phyloP scores from a whole-genome alignment of 2,113 vertebrate genomes.

The Pluvialis apricaria region DNA sequence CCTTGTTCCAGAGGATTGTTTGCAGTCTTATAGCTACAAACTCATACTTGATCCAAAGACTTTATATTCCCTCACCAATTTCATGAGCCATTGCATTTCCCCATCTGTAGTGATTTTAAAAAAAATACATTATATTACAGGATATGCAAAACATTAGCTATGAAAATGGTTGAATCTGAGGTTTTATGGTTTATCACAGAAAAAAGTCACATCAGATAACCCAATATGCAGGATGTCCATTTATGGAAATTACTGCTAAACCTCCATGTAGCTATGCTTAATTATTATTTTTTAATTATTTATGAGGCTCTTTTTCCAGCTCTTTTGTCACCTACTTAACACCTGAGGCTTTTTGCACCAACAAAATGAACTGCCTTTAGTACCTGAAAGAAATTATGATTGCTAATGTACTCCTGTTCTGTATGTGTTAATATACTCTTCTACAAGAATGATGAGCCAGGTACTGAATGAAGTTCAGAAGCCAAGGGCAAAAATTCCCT shows the following conservation, averaged over 20 bases:
- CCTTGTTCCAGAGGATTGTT: neutral
- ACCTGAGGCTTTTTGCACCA: conserved; percentile 13
- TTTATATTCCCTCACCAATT: conserved; percentile 43
- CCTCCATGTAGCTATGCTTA: neutral
- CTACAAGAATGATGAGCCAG: neutral
- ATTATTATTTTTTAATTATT: conserved; percentile 17
- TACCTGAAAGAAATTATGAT: conserved; percentile 8
- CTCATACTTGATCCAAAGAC: conserved; percentile 5
- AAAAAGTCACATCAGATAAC: conserved; percentile 9
- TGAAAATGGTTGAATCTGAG: conserved; percentile 22
- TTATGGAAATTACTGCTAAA: conserved; percentile 3
- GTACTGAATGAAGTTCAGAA: neutral
- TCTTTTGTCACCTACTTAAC: neutral
- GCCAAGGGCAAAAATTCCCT: neutral
- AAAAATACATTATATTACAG: conserved; percentile 27
- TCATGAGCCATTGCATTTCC: conserved; percentile 52
- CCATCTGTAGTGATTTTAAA: conserved; percentile 21
- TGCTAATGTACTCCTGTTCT: neutral
- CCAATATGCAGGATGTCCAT: neutral
- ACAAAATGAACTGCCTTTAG: neutral
- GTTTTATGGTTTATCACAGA: conserved; percentile 19
- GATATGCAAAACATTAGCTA: conserved; percentile 42
- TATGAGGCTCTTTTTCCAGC: neutral
- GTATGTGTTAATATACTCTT: neutral
- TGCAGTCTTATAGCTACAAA: neutral